Conservation (phyloP, 2,113 vertebrate genomes). For the Triplophysa rosa region DNA sequence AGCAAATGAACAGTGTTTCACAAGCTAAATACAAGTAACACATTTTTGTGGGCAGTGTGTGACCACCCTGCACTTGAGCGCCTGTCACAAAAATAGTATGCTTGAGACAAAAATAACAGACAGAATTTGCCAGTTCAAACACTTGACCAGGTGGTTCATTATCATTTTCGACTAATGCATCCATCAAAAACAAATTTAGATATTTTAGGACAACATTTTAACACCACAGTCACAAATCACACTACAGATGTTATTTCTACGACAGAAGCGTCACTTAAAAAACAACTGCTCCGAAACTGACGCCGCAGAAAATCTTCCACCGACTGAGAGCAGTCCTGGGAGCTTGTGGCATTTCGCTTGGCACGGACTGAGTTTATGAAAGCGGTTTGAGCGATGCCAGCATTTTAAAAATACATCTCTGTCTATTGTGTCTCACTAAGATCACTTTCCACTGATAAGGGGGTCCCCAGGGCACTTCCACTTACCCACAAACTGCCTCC, state of each 20-base stretch:
- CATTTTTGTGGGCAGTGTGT: no score
- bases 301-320: background rate
- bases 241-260: background rate
- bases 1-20: background rate
- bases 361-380: constrained; percentile 42
- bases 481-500: constrained; percentile 71
- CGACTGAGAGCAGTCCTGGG: constrained; percentile 23
- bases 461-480: constrained; percentile 68
- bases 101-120: background rate
- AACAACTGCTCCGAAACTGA: background rate
- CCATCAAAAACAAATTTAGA: background rate
- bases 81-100: background rate
- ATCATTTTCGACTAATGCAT: background rate
- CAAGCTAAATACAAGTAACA: background rate
- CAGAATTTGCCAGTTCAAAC: background rate
- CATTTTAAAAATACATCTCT: constrained; percentile 66
- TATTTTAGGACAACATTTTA: background rate
- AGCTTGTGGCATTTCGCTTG: constrained; percentile 28
- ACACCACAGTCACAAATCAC: background rate
- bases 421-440: constrained; percentile 63
- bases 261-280: background rate
- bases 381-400: constrained; percentile 49
- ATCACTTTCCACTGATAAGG: constrained; percentile 63
- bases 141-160: background rate
- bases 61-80: background rate